Evolutionary conservation across 2,888 invertebrate species (phyloP), one percentile per base, ranked within the genome.

Genomic region (Cordilura impudica): DNA sequence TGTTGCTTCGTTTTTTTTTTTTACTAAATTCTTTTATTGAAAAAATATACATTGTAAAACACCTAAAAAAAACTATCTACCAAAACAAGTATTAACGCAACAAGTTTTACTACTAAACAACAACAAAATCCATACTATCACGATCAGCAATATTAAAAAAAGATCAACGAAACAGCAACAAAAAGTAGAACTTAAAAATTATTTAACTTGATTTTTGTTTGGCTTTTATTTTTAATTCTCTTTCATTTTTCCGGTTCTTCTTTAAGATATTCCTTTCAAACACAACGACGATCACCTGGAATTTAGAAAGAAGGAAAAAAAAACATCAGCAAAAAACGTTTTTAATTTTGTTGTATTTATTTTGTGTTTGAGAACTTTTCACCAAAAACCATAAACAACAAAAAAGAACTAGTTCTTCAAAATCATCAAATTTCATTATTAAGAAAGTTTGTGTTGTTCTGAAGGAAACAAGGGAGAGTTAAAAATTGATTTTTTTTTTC

Each of bases 251-350:
- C 45, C 67, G 51, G 63, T 74, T 26, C 66, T 39, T n/a, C n/a
- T 39, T 58, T 12, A n/a, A 63, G 73, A 45, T 65, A 51, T 71
- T 65, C 43, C 69, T 58, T 65, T n/a, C 26, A 63, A 56, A 54
- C 35, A 72, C 45, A 56, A 14, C 26, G 49, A 14, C 26, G 21
- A 63, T 19, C 77, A 71, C 53, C 71, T 71, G 77, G 66, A 77
- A 53, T 76, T 71, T 49, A n/a, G 8, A 23, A 58, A 23, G 29
- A 56, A 2, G 12, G 16, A 67, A 47, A 53, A 31, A 54, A 61
- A 14, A 54, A 67, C 43, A 45, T 35, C 65, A 23, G 14, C 53
- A 49, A 29, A 21, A 35, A 49, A 58, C 10, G 19, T 19, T n/a
- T 10, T 4, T 31, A 10, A 58, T 14, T n/a, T 19, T 58, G 19